A percentile compares a stretch with the other conserved stretches of the same genome.
Evolutionary conservation across 2,113 vertebrate species (phyloP).

Genomic region (Aviceda subcristata): DNA sequence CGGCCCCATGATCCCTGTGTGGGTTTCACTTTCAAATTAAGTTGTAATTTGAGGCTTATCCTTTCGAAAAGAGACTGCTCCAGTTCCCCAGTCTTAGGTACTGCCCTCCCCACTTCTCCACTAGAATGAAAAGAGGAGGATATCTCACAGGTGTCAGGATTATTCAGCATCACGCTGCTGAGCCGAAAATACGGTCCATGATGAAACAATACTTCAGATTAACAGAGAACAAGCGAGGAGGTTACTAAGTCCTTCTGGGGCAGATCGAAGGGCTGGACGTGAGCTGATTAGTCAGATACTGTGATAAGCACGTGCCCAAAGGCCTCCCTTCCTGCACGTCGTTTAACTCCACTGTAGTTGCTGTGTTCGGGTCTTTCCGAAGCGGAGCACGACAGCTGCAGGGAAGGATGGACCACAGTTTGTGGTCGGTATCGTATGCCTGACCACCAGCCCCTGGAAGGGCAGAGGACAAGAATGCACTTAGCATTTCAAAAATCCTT

Average conservation of each 20-base stretch:
- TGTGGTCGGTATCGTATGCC: neutral
- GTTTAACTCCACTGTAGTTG: neutral
- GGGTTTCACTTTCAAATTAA: neutral
- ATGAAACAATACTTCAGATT: neutral
- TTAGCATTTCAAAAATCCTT: neutral
- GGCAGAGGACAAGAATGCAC: neutral
- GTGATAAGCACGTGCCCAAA: neutral
- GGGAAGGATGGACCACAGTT: neutral
- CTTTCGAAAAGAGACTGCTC: neutral
- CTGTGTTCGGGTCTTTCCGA: neutral
- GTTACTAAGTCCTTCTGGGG: neutral
- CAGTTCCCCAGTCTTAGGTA: neutral
- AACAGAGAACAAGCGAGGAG: neutral
- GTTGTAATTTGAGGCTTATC: neutral
- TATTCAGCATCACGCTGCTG: neutral
- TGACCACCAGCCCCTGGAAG: neutral
- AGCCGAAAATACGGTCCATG: neutral
- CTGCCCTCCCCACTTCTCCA: neutral
- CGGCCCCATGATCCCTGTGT: neutral
- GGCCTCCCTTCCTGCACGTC: neutral
- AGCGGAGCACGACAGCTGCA: neutral
- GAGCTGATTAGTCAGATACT: neutral
- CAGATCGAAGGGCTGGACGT: neutral
- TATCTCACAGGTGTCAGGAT: neutral
- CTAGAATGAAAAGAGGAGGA: neutral